A percentile compares a stretch with the other conserved stretches of the same genome.
These are phyloP conservation scores for Aleiodes alternator DNA, from an alignment of 2,888 invertebrate genomes.

Conservation along the genomic window DNA sequence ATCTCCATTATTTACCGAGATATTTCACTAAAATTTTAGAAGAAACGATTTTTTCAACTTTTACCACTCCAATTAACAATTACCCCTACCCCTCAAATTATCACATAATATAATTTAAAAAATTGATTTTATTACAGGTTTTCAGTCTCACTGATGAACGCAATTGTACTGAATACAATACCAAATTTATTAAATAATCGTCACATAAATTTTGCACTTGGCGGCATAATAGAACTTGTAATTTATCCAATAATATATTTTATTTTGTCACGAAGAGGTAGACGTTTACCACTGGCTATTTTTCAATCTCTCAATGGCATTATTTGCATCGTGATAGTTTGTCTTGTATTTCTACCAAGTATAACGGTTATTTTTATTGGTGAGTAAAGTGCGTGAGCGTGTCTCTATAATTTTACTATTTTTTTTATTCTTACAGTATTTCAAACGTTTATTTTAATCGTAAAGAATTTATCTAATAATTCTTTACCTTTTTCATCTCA, in stretches of 20 bases:
- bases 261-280: constrained; percentile 72
- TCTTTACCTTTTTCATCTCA: constrained; percentile 27
- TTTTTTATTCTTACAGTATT: not conserved
- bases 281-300: constrained; percentile 73
- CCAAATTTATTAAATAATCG: constrained; percentile 75
- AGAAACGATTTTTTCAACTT: too few relatives aligned
- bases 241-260: constrained; percentile 73
- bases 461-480: constrained; percentile 10
- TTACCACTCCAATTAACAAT: too few relatives aligned
- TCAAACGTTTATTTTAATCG: constrained; percentile 27
- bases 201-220: constrained; percentile 76
- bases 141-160: constrained; percentile 74
- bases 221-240: constrained; percentile 75
- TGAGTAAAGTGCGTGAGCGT: constrained; percentile 50
- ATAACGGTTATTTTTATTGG: constrained; percentile 56
- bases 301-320: constrained; percentile 73
- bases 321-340: constrained; percentile 72
- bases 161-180: constrained; percentile 73
- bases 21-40: too few relatives aligned
- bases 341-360: constrained; percentile 63
- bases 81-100: too few relatives aligned
- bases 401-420: not conserved
- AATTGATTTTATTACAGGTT: constrained; percentile 70
- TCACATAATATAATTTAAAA: not conserved
- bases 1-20: too few relatives aligned